These are phyloP conservation scores for Bradysia coprophila DNA, from an alignment of 1,140 invertebrate species.

Conservation along the genomic window DNA sequence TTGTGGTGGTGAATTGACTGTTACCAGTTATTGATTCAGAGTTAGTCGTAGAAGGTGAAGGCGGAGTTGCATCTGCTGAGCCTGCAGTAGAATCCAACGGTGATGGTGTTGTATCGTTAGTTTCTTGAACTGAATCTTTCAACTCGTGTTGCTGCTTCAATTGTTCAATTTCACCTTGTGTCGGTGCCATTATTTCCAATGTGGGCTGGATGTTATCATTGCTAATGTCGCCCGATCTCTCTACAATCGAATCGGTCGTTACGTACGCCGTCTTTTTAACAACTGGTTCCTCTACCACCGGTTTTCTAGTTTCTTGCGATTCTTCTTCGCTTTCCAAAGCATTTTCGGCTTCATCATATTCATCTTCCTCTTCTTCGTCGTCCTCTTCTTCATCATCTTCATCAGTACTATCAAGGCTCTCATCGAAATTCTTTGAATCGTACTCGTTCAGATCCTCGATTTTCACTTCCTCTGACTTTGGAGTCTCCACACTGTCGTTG, in stretches of 20 bases:
- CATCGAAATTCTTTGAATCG: too few species aligned
- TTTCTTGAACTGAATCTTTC: too few species aligned
- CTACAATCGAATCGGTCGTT: conserved; percentile 3
- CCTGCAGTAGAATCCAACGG: too few species aligned
- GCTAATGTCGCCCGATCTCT: not conserved
- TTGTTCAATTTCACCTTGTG: not conserved
- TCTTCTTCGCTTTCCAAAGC: conserved; percentile 8
- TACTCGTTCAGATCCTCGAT: too few species aligned
- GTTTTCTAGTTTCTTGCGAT: conserved; percentile 4
- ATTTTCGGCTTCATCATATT: conserved; percentile 3
- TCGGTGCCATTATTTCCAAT: not conserved
- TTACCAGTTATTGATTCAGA: too few species aligned
- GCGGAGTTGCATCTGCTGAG: too few species aligned
- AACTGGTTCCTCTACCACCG: not conserved
- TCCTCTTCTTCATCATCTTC: conserved; percentile 6
- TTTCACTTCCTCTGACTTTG: too few species aligned
- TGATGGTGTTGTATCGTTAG: too few species aligned
- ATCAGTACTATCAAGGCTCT: not conserved
- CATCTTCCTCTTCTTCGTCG: conserved; percentile 6
- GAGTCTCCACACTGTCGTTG: not conserved
- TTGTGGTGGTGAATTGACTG: too few species aligned
- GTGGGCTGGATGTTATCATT: not conserved
- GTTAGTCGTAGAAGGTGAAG: too few species aligned
- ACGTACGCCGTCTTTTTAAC: conserved; percentile 1
- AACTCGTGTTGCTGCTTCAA: not conserved